Conservation (phyloP, 2,888 invertebrate species). For the Orthonychiurus folsomi region DNA sequence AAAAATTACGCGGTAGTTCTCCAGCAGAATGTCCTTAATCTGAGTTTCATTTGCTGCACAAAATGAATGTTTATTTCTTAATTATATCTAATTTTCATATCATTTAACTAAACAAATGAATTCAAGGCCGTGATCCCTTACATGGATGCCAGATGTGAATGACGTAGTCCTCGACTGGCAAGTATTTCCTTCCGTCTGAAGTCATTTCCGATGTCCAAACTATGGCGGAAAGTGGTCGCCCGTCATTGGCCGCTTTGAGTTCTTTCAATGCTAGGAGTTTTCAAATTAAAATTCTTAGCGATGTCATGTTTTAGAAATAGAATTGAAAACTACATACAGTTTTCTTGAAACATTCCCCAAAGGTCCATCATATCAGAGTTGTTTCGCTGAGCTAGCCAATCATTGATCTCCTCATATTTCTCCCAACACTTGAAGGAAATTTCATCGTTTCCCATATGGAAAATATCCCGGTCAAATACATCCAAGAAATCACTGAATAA, state of each 20-base stretch:
- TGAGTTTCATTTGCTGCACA: constrained; percentile 49
- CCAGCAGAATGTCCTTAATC: constrained; percentile 54
- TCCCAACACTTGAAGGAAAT: constrained; percentile 72
- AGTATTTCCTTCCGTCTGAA: constrained; percentile 53
- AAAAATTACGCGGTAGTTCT: constrained; percentile 66
- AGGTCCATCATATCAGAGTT: constrained; percentile 42
- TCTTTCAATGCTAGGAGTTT: constrained; percentile 21
- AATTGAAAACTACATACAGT: constrained; percentile 41
- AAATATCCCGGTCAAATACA: constrained; percentile 48
- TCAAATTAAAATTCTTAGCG: constrained; percentile 2
- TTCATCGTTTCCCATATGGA: constrained; percentile 53
- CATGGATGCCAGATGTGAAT: constrained; percentile 51
- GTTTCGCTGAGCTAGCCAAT: constrained; percentile 44
- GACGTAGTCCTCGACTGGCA: constrained; percentile 66
- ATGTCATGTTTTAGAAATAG: not conserved
- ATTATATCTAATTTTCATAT: not conserved
- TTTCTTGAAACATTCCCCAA: constrained; percentile 49
- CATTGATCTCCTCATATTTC: constrained; percentile 54
- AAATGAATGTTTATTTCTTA: too few species aligned
- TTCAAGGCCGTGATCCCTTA: constrained; percentile 12
- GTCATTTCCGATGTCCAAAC: constrained; percentile 78
- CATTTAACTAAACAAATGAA: not conserved
- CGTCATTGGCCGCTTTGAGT: constrained; percentile 29
- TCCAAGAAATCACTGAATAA: constrained; percentile 67
- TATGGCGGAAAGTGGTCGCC: constrained; percentile 55